These are phyloP conservation scores for Bombylius major DNA, from an alignment of 2,888 invertebrate genomes.

Conservation along the genomic window DNA sequence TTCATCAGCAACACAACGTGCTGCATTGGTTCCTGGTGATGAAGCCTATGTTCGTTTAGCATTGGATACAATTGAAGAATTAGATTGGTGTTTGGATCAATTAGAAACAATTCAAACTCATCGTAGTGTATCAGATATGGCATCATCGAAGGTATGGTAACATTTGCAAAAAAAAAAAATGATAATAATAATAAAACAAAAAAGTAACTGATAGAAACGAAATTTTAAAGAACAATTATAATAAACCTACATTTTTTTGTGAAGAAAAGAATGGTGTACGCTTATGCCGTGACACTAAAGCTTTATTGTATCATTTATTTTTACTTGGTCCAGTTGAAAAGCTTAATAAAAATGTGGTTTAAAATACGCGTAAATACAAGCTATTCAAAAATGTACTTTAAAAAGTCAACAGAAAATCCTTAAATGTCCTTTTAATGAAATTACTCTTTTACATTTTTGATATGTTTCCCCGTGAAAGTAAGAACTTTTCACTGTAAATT, in stretches of 20 bases:
- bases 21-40: conserved; percentile 46
- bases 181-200: no score
- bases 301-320: no score
- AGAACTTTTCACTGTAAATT: not conserved
- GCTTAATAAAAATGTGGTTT: not conserved
- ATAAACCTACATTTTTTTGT: not conserved
- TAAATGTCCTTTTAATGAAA: no score
- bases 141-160: conserved; percentile 80
- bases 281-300: no score
- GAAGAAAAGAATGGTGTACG: not conserved
- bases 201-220: no score
- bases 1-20: conserved; percentile 35
- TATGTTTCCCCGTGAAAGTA: not conserved
- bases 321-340: not conserved
- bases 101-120: conserved; percentile 99
- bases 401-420: no score
- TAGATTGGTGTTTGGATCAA: conserved; percentile 99
- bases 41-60: conserved; percentile 89
- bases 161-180: no score
- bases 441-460: not conserved
- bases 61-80: conserved; percentile 92
- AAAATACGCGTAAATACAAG: not conserved
- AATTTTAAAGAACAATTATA: no score
- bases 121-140: conserved; percentile 98
- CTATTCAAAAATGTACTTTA: no score